Percentiles rank a stretch among this genome's conserved stretches.
These are phyloP conservation scores for Tringa solitaria DNA, from an alignment of 2,113 vertebrate species.

Conservation along the genomic window DNA sequence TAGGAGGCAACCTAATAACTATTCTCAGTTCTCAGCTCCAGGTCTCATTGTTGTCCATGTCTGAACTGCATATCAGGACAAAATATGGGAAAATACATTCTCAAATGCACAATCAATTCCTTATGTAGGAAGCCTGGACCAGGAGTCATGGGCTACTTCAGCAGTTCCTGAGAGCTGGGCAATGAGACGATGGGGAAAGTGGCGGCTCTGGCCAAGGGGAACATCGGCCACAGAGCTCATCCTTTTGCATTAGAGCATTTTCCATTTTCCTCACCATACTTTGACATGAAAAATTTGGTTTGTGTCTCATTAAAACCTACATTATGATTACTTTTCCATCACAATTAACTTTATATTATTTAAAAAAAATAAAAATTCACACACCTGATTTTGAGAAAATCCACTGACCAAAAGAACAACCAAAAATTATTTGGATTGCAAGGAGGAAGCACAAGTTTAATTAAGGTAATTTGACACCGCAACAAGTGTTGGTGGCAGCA, in stretches of 20 bases:
- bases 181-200: background rate
- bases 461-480: background rate
- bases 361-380: background rate
- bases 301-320: background rate
- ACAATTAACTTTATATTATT: background rate
- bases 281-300: background rate
- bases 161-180: background rate
- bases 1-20: background rate
- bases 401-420: background rate
- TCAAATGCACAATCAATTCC: background rate
- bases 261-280: background rate
- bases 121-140: background rate
- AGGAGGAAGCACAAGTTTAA: background rate
- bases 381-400: background rate
- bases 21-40: background rate
- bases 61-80: fast-evolving
- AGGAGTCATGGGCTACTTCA: background rate
- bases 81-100: background rate
- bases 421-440: background rate
- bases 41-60: background rate
- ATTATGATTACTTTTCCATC: background rate
- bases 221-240: background rate
- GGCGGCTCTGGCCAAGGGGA: background rate
- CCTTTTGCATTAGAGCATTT: background rate
- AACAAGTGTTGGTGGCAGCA: background rate